Percentiles rank a stretch among this genome's conserved stretches.
These are phyloP conservation scores for Prorops nasuta DNA, from an alignment of 1,140 invertebrate species.

Conservation along the genomic window DNA sequence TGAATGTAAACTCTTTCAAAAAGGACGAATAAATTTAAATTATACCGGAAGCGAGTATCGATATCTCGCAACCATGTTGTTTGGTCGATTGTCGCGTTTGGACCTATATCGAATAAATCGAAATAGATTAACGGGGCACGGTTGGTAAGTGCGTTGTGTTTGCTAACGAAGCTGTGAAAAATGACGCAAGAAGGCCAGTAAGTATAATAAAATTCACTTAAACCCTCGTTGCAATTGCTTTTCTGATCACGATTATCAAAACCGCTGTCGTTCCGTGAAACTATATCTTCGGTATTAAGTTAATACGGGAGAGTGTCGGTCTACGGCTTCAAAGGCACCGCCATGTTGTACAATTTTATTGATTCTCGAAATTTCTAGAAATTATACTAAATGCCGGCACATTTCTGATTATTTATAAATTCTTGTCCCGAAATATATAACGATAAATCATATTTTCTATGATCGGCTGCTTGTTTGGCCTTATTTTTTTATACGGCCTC, in stretches of 20 bases:
- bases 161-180: constrained; percentile 35
- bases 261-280: neutral
- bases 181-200: constrained; percentile 54
- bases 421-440: neutral
- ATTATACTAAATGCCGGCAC: constrained; percentile 2
- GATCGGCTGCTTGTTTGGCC: neutral
- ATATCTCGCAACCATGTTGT: constrained; percentile 7
- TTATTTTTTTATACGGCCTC: neutral
- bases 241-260: neutral
- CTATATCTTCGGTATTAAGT: neutral
- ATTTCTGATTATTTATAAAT: neutral
- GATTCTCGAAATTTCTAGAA: constrained; percentile 52
- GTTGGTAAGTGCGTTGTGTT: constrained; percentile 35
- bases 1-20: no score
- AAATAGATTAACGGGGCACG: no score
- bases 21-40: no score
- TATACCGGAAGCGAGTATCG: constrained; percentile 9
- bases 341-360: constrained; percentile 52
- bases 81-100: constrained; percentile 22
- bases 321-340: constrained; percentile 37
- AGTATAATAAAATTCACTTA: constrained; percentile 28
- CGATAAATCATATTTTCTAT: no score
- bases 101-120: no score
- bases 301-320: constrained; percentile 16
- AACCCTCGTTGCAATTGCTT: neutral